Conservation (phyloP, 2,888 invertebrate species). For the Proisotoma minuta region DNA sequence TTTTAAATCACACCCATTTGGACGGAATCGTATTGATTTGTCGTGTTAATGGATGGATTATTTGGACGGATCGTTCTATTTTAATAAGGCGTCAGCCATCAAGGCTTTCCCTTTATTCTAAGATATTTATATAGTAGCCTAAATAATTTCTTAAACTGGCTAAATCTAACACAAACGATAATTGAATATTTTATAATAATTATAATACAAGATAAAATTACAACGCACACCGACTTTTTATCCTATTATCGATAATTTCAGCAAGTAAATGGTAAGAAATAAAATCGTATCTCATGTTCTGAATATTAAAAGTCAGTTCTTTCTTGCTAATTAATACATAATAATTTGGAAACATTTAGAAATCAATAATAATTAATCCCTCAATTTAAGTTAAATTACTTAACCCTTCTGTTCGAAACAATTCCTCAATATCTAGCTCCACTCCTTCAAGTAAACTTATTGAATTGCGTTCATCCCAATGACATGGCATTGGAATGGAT, state of each 20-base stretch:
- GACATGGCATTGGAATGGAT: slow-evolving; percentile 14
- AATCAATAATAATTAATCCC: too few relatives aligned
- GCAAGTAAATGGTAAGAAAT: too few relatives aligned
- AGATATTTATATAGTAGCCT: neutral
- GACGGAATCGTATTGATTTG: too few relatives aligned
- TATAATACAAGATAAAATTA: neutral
- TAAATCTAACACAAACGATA: too few relatives aligned
- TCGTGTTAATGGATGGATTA: slow-evolving; percentile 6
- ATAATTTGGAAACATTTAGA: neutral
- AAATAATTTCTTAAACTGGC: too few relatives aligned
- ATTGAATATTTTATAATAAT: too few relatives aligned
- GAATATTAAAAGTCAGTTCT: neutral
- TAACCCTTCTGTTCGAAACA: slow-evolving; percentile 43
- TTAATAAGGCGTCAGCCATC: slow-evolving; percentile 21
- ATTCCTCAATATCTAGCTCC: slow-evolving; percentile 43
- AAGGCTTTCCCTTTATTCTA: neutral
- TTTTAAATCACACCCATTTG: too few relatives aligned
- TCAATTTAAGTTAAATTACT: too few relatives aligned
- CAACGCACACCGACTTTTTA: neutral
- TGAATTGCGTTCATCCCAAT: slow-evolving; percentile 37
- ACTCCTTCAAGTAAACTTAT: slow-evolving; percentile 36
- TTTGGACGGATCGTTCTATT: slow-evolving; percentile 29
- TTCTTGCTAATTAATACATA: neutral
- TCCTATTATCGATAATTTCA: neutral
- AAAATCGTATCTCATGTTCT: too few relatives aligned